These are phyloP conservation scores for Drosophila testacea DNA, from an alignment of 2,888 invertebrate genomes.

Conservation along the genomic window DNA sequence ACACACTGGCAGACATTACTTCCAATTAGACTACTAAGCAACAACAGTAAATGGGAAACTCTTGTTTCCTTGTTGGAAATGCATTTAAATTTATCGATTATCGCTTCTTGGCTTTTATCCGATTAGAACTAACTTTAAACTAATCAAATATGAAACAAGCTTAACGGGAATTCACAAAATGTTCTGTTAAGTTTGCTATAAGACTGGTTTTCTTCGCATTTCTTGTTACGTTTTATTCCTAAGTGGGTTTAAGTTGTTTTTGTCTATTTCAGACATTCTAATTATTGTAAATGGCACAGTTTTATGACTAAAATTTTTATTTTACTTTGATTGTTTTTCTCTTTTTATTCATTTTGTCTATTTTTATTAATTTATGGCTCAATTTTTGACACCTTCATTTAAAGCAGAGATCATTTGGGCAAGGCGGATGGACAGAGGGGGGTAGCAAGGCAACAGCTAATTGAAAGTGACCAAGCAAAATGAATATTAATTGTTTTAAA, in stretches of 20 bases:
- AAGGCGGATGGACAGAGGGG: not conserved
- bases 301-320: slow-evolving; percentile 15
- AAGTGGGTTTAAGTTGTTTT: slow-evolving; percentile 25
- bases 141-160: slow-evolving; percentile 17
- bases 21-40: slow-evolving; percentile 9
- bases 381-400: slow-evolving; percentile 70
- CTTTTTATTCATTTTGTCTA: slow-evolving; percentile 39
- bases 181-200: slow-evolving; percentile 10
- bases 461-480: slow-evolving; percentile 66
- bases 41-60: slow-evolving; percentile 17
- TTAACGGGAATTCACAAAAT: slow-evolving; percentile 21
- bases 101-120: not conserved
- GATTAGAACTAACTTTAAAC: not conserved
- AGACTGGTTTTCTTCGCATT: slow-evolving; percentile 16
- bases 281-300: slow-evolving; percentile 34
- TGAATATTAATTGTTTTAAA: slow-evolving; percentile 81
- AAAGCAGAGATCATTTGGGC: not conserved
- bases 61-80: slow-evolving; percentile 18
- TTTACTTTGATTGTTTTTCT: slow-evolving; percentile 21
- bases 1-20: slow-evolving; percentile 26
- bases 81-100: slow-evolving; percentile 17
- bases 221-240: slow-evolving; percentile 10
- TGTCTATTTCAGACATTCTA: slow-evolving; percentile 17
- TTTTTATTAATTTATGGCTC: slow-evolving; percentile 74
- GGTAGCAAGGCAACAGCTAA: slow-evolving; percentile 43